These are phyloP conservation scores for Promerops cafer DNA, from an alignment of 2,113 vertebrate species.

Conservation along the genomic window DNA sequence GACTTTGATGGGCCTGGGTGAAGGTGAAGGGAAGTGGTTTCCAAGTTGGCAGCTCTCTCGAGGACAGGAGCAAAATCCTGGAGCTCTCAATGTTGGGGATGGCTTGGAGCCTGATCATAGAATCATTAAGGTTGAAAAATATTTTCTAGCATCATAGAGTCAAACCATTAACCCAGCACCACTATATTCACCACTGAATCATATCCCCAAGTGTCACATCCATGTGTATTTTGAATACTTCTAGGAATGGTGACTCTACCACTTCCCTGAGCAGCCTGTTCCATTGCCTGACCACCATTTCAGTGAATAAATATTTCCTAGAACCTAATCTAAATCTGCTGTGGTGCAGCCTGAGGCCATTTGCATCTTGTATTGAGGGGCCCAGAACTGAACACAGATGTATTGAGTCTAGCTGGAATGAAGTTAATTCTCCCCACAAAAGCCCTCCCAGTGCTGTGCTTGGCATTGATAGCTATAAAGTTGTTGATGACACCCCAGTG, in stretches of 20 bases:
- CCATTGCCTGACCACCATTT: not conserved
- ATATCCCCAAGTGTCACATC: not conserved
- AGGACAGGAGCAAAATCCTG: not conserved
- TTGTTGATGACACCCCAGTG: not conserved
- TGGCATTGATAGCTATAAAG: not conserved
- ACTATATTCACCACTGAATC: not conserved
- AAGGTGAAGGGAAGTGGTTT: not conserved
- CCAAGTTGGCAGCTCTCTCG: not conserved
- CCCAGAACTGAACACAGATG: not conserved
- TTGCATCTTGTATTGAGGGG: not conserved
- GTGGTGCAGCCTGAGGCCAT: not conserved
- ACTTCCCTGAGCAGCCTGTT: not conserved
- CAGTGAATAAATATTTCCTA: not conserved
- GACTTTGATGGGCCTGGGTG: not conserved
- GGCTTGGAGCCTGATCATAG: not conserved
- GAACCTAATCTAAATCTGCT: not conserved
- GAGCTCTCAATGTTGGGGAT: not conserved
- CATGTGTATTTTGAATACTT: not conserved
- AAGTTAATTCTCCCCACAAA: not conserved
- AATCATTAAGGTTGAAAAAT: not conserved
- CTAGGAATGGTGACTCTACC: not conserved
- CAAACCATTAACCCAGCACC: not conserved
- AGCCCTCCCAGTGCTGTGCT: not conserved
- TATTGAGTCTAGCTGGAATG: not conserved
- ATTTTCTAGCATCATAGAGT: not conserved